Evolutionary conservation across 1,140 invertebrate genomes (phyloP), one percentile per base, ranked within the genome.

Genomic region (Lordiphosa collinella): DNA sequence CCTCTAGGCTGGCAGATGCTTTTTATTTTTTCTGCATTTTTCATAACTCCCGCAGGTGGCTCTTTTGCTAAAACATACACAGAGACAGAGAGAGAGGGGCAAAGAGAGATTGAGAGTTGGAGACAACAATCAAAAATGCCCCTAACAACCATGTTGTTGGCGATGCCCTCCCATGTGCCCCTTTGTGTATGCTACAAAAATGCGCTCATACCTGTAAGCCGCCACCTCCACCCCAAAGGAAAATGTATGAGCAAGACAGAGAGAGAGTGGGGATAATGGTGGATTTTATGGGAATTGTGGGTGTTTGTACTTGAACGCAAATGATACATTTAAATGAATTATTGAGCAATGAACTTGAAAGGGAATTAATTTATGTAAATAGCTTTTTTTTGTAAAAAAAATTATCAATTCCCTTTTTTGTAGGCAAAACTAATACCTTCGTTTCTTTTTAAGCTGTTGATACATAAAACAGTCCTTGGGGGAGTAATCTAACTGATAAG

Each of bases 31-130:
- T 25, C 7, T 25, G 78, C 76, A 82, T 82, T 84, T 76, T 82
- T 84, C 76, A 82, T 82, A 84, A 84, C 47, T 84, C 76, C 76
- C 71, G 53, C 70, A 70, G 76, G 76, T 80, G 70, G 32, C 57
- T 64, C 12, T 5, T 37, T 37, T 37, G 36, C 35, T 36, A 37
- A 11, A n/a, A 12, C 36, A 37, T 12, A 8, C 25, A 13, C 36
- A 31, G 38, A 34, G 36, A 8, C 25, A 13, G 38, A 31, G 38
- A 34, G 58, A 38, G 36, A 2, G 11, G 25, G 31, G n/a, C n/a
- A 29, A 12, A n/a, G 10, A 3, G 25, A 3, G 10, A 50, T 34
- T 7, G 11, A 11, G 14, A 50, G 29, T 3, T 25, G 47, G 49
- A 38, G 35, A 49, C 36, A 51, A 66, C 75, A 79, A 80, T 74